Conservation (phyloP, 2,797 vertebrate species). For the Cyclopterus lumpus region DNA sequence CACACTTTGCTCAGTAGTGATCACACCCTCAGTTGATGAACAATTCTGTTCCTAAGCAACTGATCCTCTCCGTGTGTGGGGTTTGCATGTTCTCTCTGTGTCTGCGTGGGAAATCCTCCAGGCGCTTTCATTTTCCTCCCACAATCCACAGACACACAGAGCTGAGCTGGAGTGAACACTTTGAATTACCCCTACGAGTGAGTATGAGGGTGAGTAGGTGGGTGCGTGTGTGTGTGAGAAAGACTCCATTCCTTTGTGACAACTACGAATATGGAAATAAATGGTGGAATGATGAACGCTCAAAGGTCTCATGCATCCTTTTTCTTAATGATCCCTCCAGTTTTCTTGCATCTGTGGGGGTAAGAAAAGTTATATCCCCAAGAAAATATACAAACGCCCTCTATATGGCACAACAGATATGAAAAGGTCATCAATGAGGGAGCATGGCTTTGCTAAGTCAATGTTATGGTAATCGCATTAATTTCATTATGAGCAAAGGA, state of each 20-base stretch:
- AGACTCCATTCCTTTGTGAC: slow-evolving; percentile 17
- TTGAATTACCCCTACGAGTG: slow-evolving; percentile 39
- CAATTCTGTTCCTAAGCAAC: slow-evolving; percentile 77
- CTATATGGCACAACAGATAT: not conserved
- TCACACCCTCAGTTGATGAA: slow-evolving; percentile 71
- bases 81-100: slow-evolving; percentile 32
- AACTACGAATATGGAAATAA: slow-evolving; percentile 3
- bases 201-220: slow-evolving; percentile 42
- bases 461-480: not conserved
- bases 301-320: slow-evolving; percentile 4
- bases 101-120: slow-evolving; percentile 61
- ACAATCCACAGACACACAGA: slow-evolving; percentile 51
- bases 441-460: not conserved
- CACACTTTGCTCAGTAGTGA: slow-evolving; percentile 55
- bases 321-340: not conserved
- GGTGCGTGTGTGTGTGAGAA: slow-evolving; percentile 18
- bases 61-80: slow-evolving; percentile 47
- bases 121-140: slow-evolving; percentile 58
- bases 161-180: slow-evolving; percentile 48
- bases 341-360: slow-evolving; percentile 2
- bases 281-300: not conserved
- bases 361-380: not conserved
- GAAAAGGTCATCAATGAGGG: not conserved
- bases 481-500: not conserved
- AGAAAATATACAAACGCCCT: not conserved